Evolutionary conservation across 2,888 invertebrate genomes (phyloP).

Genomic region (Drosophila neotestacea): DNA sequence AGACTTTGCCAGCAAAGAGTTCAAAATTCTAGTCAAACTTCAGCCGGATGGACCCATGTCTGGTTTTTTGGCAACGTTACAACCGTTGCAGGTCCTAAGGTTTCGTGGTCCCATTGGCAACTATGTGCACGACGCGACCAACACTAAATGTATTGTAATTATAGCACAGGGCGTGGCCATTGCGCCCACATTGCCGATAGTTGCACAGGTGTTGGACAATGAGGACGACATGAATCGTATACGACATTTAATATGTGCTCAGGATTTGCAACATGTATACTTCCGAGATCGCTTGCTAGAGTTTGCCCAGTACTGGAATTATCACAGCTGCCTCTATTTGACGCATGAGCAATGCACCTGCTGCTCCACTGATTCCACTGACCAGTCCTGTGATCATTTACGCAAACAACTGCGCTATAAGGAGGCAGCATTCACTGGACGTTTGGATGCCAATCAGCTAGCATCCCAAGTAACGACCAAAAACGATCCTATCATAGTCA

Average conservation of each 20-base stretch:
- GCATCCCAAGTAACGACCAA: not conserved
- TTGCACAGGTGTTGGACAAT: constrained; percentile 88
- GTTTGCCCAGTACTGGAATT: constrained; percentile 90
- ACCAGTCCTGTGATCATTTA: constrained; percentile 62
- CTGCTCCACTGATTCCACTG: not conserved
- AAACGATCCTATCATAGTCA: constrained; percentile 17
- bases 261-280: constrained; percentile 87
- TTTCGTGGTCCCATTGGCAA: constrained; percentile 91
- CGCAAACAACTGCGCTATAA: constrained; percentile 73
- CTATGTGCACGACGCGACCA: constrained; percentile 49
- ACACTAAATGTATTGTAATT: constrained; percentile 84
- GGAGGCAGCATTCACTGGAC: constrained; percentile 62
- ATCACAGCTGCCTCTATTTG: constrained; percentile 88
- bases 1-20: constrained; percentile 81
- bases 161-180: constrained; percentile 92
- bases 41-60: constrained; percentile 88
- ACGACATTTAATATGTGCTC: constrained; percentile 88
- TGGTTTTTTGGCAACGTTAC: constrained; percentile 86
- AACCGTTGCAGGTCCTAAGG: constrained; percentile 86
- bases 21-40: constrained; percentile 88
- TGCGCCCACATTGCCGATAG: constrained; percentile 89
- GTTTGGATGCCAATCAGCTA: constrained; percentile 59
- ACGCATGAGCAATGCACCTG: constrained; percentile 81
- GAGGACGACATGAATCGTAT: constrained; percentile 89
- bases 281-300: constrained; percentile 88